Conservation (phyloP, 2,113 vertebrate species). For the Peromyscus polionotus region DNA sequence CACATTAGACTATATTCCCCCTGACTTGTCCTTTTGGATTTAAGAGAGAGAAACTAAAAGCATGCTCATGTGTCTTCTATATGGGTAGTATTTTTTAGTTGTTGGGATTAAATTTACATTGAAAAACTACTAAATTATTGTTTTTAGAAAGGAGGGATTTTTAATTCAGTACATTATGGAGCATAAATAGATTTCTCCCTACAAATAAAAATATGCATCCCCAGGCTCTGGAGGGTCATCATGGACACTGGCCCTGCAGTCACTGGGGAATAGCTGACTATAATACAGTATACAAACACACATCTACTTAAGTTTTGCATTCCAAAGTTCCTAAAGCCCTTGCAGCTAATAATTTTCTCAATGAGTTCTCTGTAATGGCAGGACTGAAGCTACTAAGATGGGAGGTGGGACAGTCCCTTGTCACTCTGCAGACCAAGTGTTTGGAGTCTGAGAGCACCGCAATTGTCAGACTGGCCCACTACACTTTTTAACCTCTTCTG, state of each 20-base stretch:
- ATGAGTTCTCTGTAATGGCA: background rate
- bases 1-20: background rate
- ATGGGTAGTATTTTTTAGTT: background rate
- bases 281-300: background rate
- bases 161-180: background rate
- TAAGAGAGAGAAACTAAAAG: conserved; percentile 16
- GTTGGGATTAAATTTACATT: background rate
- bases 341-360: background rate
- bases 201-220: background rate
- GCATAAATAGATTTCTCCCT: background rate
- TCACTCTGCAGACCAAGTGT: background rate
- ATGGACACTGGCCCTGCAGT: background rate
- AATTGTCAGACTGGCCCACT: background rate
- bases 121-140: background rate
- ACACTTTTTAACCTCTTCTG: background rate
- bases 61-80: background rate
- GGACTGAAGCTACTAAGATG: background rate
- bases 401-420: background rate
- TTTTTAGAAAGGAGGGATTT: background rate
- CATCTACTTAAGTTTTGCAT: background rate
- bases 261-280: background rate
- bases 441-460: background rate
- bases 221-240: background rate
- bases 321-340: background rate
- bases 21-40: background rate